A percentile compares a stretch with the other conserved stretches of the same genome.
phyloP scores from a whole-genome alignment of 2,113 vertebrate genomes.

The Sminthopsis crassicaudata region DNA sequence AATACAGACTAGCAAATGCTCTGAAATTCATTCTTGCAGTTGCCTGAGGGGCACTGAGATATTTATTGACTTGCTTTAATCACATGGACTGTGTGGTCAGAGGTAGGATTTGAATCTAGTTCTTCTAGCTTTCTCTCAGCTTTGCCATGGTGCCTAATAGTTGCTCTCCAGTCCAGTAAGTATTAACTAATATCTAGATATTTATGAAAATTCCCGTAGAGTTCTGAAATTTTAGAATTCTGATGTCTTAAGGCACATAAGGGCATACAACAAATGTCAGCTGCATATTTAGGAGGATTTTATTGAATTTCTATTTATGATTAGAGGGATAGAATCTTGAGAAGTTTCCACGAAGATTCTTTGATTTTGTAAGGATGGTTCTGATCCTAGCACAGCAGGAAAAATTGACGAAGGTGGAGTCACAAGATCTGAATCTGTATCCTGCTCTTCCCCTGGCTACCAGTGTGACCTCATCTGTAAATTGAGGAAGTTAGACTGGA shows the following conservation, averaged over 20 bases:
- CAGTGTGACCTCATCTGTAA: not conserved
- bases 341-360: not conserved
- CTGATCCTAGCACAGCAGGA: not conserved
- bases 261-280: not conserved
- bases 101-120: not conserved
- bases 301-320: not conserved
- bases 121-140: not conserved
- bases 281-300: not conserved
- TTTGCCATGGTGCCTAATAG: not conserved
- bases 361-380: conserved; percentile 5
- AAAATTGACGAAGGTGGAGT: not conserved
- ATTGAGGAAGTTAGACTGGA: not conserved
- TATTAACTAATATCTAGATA: not conserved
- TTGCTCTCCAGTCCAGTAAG: not conserved
- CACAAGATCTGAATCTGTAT: not conserved
- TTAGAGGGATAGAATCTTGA: not conserved
- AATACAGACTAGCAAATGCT: not conserved
- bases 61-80: not conserved
- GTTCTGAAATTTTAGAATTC: not conserved
- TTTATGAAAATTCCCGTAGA: not conserved
- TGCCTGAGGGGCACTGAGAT: not conserved
- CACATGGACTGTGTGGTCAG: not conserved
- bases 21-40: not conserved
- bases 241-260: not conserved
- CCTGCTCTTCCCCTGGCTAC: not conserved